Conservation (phyloP, 2,888 invertebrate genomes). For the Entomobrya multifasciata region DNA sequence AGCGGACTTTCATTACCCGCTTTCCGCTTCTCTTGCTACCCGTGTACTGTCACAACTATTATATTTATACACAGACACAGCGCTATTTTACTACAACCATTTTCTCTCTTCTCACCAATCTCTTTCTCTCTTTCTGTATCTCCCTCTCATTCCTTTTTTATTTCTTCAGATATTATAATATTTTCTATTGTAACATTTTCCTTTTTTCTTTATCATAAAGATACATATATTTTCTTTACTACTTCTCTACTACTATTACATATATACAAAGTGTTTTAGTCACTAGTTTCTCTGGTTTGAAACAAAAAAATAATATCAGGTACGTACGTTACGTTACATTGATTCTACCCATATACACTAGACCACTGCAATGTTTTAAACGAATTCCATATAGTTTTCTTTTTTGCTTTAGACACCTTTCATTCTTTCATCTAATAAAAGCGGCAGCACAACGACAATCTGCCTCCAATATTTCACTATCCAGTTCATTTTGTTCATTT, state of each 20-base stretch:
- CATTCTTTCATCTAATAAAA: background rate
- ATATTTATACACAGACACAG: constrained; percentile 8
- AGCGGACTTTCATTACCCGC: constrained; percentile 63
- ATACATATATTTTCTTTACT: constrained; percentile 43
- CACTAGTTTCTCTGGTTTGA: constrained; percentile 21
- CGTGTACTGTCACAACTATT: background rate
- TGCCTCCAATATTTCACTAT: background rate
- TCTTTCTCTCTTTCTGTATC: constrained; percentile 33
- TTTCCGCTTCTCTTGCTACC: constrained; percentile 44
- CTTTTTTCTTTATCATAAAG: constrained; percentile 58
- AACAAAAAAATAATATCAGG: constrained; percentile 18
- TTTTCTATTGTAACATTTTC: constrained; percentile 67
- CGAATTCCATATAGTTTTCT: constrained; percentile 42
- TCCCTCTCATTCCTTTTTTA: constrained; percentile 54
- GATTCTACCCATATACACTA: constrained; percentile 24
- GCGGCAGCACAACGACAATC: constrained; percentile 27
- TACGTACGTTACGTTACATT: constrained; percentile 45
- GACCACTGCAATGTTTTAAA: constrained; percentile 2
- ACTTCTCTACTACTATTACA: background rate
- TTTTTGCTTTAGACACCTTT: background rate
- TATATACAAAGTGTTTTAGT: constrained; percentile 3
- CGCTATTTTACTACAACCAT: background rate
- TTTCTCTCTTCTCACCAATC: constrained; percentile 25
- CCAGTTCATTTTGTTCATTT: constrained; percentile 23
- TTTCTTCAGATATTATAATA: constrained; percentile 67